These are phyloP conservation scores for Apeltes quadracus DNA, from an alignment of 2,113 vertebrate genomes.

Conservation along the genomic window DNA sequence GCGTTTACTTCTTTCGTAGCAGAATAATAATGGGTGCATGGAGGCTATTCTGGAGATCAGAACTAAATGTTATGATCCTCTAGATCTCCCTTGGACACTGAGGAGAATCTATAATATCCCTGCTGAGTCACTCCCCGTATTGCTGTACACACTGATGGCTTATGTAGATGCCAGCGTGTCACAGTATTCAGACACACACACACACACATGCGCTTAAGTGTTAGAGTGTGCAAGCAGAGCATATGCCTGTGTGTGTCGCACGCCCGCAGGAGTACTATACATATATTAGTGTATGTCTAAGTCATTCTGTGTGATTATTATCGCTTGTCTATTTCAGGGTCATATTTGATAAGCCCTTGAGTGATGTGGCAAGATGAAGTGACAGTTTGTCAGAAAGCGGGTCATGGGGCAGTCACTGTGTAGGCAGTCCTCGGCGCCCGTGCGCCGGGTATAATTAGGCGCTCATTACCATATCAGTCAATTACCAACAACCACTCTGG, in stretches of 20 bases:
- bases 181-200: conserved; percentile 27
- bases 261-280: conserved; percentile 25
- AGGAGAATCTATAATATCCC: neutral
- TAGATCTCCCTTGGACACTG: neutral
- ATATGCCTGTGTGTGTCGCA: conserved; percentile 41
- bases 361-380: conserved; percentile 77
- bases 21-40: neutral
- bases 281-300: conserved; percentile 34
- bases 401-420: conserved; percentile 76
- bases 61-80: neutral
- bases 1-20: neutral
- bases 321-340: conserved; percentile 77
- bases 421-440: conserved; percentile 64
- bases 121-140: conserved; percentile 21
- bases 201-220: conserved; percentile 17
- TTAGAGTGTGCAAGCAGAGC: conserved; percentile 45
- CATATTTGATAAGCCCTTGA: conserved; percentile 79
- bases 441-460: conserved; percentile 80
- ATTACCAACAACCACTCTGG: conserved; percentile 78
- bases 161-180: conserved; percentile 2
- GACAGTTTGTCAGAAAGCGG: conserved; percentile 84
- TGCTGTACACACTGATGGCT: conserved; percentile 3
- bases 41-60: neutral
- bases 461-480: conserved; percentile 84
- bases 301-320: conserved; percentile 38